Evolutionary conservation across 2,888 invertebrate species (phyloP).

Genomic region (Meteorus colon): DNA sequence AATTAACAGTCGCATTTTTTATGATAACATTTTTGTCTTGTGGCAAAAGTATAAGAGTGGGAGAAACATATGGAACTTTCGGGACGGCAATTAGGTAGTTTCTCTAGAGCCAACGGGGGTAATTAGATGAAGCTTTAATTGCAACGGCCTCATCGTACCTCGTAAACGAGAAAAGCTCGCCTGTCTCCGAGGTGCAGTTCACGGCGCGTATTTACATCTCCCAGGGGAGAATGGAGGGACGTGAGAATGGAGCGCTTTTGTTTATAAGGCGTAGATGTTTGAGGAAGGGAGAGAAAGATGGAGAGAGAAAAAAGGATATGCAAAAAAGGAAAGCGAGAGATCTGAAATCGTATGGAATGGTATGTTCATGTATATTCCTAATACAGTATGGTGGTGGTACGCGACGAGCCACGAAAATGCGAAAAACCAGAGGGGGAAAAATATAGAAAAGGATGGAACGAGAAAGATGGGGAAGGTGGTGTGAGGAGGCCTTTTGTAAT

Average conservation of each 20-base stretch:
- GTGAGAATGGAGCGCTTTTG: constrained; percentile 30
- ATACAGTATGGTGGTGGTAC: constrained; percentile 13
- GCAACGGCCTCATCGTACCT: constrained; percentile 61
- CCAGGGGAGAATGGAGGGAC: constrained; percentile 62
- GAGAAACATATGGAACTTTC: not conserved
- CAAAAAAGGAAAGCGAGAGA: not conserved
- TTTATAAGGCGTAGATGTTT: not conserved
- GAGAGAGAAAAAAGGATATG: too few species aligned
- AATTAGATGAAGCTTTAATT: constrained; percentile 72
- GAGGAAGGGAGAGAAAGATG: not conserved
- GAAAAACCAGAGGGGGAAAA: constrained; percentile 46
- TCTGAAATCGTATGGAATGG: constrained; percentile 6
- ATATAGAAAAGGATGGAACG: constrained; percentile 34
- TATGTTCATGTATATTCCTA: constrained; percentile 29
- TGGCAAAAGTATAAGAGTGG: not conserved
- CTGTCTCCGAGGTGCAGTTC: constrained; percentile 71
- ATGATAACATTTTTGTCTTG: not conserved
- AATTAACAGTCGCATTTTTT: not conserved
- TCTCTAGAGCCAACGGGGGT: constrained; percentile 62
- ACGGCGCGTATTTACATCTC: constrained; percentile 70
- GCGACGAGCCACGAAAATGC: constrained; percentile 46
- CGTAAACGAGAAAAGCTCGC: constrained; percentile 58
- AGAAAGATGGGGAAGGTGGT: not conserved
- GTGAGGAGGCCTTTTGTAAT: constrained; percentile 56
- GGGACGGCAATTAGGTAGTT: constrained; percentile 47